Conservation (phyloP, 1,140 invertebrate genomes). For the Lethocerus indicus region DNA sequence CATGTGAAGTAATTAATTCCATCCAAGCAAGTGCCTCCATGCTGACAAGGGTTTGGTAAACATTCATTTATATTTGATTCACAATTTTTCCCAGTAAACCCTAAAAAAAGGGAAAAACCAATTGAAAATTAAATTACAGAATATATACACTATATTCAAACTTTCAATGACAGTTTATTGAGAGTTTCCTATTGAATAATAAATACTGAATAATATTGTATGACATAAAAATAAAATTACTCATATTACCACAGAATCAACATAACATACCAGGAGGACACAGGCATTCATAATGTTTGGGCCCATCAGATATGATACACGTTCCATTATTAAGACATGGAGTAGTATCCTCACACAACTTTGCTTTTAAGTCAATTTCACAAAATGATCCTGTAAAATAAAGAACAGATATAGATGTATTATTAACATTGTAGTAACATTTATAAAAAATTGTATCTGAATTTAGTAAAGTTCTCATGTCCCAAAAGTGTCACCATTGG, state of each 20-base stretch:
- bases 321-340: conserved; percentile 56
- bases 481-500: too few relatives aligned
- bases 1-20: conserved; percentile 63
- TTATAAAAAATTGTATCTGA: conserved; percentile 6
- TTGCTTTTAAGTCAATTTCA: conserved; percentile 50
- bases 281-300: conserved; percentile 35
- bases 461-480: conserved; percentile 1
- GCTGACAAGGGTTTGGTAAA: conserved; percentile 52
- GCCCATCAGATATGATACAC: conserved; percentile 10
- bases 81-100: conserved; percentile 44
- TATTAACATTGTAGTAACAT: background rate
- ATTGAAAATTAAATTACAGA: background rate
- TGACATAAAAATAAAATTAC: too few relatives aligned
- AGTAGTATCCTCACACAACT: conserved; percentile 47
- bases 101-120: conserved; percentile 18
- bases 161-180: too few relatives aligned
- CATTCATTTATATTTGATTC: conserved; percentile 56
- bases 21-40: conserved; percentile 68
- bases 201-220: too few relatives aligned
- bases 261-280: conserved; percentile 31
- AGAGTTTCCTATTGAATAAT: too few relatives aligned
- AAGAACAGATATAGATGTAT: too few relatives aligned
- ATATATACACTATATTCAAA: too few relatives aligned
- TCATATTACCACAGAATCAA: too few relatives aligned
- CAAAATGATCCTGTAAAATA: conserved; percentile 45